phyloP scores from a whole-genome alignment of 2,797 vertebrate species.

The Tokudaia tokunoshimensis region DNA sequence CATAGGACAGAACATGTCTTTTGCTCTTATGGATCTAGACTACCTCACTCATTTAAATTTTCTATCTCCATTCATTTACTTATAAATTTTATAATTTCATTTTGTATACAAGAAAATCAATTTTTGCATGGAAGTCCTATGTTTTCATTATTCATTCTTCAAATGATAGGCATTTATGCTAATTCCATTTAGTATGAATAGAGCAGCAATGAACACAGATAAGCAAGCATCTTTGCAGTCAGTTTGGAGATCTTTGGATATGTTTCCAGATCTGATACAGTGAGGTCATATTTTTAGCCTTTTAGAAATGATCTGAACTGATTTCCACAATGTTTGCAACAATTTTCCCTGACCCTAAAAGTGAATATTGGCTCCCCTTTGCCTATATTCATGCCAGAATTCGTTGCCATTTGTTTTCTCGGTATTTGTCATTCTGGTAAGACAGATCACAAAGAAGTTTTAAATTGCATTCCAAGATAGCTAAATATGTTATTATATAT shows the following conservation, averaged over 20 bases:
- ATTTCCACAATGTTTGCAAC: background rate
- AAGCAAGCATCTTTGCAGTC: background rate
- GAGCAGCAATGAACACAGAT: background rate
- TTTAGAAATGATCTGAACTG: background rate
- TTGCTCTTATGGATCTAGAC: background rate
- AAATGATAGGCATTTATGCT: background rate
- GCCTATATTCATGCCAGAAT: background rate
- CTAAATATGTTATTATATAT: background rate
- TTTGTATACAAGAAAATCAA: background rate
- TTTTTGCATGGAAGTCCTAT: background rate
- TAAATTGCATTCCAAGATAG: background rate
- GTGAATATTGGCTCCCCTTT: background rate
- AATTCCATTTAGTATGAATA: background rate
- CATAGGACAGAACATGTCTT: background rate
- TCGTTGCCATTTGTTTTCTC: background rate
- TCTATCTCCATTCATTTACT: background rate
- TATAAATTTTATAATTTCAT: background rate
- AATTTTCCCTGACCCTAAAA: background rate
- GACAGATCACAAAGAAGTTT: background rate
- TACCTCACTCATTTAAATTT: background rate
- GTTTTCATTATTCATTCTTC: background rate
- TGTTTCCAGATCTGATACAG: background rate
- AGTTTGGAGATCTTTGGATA: background rate
- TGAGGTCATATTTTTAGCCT: background rate
- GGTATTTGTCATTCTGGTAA: background rate